These are phyloP conservation scores for Dynastes maya DNA, from an alignment of 2,888 invertebrate species.

Conservation along the genomic window DNA sequence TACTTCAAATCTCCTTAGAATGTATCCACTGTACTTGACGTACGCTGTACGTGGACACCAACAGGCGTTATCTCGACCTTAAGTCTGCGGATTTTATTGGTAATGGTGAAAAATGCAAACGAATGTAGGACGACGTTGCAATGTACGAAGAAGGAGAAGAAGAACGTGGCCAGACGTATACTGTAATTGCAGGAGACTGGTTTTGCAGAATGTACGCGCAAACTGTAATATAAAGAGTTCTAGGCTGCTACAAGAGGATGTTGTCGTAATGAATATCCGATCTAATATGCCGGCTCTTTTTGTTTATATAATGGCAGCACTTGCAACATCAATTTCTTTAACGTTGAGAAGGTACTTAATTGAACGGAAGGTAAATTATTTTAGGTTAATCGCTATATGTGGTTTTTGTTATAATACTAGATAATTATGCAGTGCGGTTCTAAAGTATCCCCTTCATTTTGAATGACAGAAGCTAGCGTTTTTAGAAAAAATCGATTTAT, in stretches of 20 bases:
- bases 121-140: slow-evolving; percentile 30
- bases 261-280: not conserved
- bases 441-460: no score
- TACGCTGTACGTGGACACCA: not conserved
- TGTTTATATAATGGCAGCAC: no score
- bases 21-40: not conserved
- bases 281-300: no score
- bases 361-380: no score
- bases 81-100: slow-evolving; percentile 29
- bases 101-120: slow-evolving; percentile 16
- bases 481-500: no score
- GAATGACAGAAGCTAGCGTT: no score
- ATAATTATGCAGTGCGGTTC: no score
- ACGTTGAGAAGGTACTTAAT: no score
- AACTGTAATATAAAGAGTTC: not conserved
- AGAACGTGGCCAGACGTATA: not conserved
- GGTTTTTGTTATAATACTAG: no score
- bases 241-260: not conserved
- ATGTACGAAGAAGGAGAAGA: slow-evolving; percentile 11
- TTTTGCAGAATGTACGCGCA: not conserved
- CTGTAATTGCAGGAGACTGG: slow-evolving; percentile 8
- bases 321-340: no score
- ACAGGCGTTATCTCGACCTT: slow-evolving; percentile 25
- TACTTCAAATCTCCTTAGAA: no score
- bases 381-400: no score